Conservation (phyloP, 1,140 invertebrate species). For the Araneus ventricosus region DNA sequence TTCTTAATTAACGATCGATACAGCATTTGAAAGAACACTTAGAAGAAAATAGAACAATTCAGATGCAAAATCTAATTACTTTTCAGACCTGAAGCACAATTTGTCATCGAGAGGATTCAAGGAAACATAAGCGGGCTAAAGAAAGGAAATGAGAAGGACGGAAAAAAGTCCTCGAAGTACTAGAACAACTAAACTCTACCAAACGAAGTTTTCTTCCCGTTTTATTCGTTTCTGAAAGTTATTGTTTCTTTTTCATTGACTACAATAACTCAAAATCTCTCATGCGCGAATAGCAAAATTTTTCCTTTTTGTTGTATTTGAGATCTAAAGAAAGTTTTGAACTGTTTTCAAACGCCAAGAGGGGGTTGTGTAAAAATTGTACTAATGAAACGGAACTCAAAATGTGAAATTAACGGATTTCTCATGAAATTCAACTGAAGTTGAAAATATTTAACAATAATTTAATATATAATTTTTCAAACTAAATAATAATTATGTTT, state of each 20-base stretch:
- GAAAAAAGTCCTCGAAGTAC: slow-evolving; percentile 36
- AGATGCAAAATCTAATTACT: slow-evolving; percentile 65
- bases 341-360: not conserved
- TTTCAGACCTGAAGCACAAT: slow-evolving; percentile 34
- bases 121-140: slow-evolving; percentile 26
- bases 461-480: no score
- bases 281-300: slow-evolving; percentile 70
- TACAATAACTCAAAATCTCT: slow-evolving; percentile 73
- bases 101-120: slow-evolving; percentile 62
- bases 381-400: not conserved
- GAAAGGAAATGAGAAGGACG: slow-evolving; percentile 36
- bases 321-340: slow-evolving; percentile 61
- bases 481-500: no score
- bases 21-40: slow-evolving; percentile 53
- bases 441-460: no score
- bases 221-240: slow-evolving; percentile 63
- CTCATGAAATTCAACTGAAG: no score
- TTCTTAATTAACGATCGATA: slow-evolving; percentile 57
- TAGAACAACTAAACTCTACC: slow-evolving; percentile 61
- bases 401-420: not conserved
- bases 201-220: slow-evolving; percentile 73
- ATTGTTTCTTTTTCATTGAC: slow-evolving; percentile 75
- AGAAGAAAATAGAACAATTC: slow-evolving; percentile 51
- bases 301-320: slow-evolving; percentile 66
- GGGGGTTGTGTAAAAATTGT: slow-evolving; percentile 11